Conservation (phyloP, 1,140 invertebrate species). For the Aphelinus atriplicis region DNA sequence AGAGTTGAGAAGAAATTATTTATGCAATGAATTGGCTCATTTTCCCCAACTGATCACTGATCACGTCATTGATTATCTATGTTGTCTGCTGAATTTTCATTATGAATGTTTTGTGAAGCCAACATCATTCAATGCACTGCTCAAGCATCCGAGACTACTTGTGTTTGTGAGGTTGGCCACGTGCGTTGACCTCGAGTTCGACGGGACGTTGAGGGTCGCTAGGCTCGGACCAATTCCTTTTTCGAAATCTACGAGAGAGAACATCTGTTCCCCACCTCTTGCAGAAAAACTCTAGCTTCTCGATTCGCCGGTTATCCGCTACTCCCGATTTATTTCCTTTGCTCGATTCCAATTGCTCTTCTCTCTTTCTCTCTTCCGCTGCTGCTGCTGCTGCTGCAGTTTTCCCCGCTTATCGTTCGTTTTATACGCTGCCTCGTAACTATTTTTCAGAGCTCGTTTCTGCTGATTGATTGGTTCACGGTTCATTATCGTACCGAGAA, state of each 20-base stretch:
- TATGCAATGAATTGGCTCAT: too few species aligned
- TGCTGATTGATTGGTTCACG: too few species aligned
- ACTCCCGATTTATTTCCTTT: slow-evolving; percentile 33
- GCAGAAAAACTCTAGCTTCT: slow-evolving; percentile 9
- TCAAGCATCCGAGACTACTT: too few species aligned
- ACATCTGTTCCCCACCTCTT: slow-evolving; percentile 38
- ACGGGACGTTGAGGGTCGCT: slow-evolving; percentile 12
- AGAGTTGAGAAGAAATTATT: too few species aligned
- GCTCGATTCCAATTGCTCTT: slow-evolving; percentile 29
- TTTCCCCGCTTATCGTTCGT: slow-evolving; percentile 39
- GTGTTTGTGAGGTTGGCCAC: too few species aligned
- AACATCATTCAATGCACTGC: too few species aligned
- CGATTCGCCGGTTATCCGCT: slow-evolving; percentile 18
- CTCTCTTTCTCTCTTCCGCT: slow-evolving; percentile 7
- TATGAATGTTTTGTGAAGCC: too few species aligned
- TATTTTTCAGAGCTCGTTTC: too few species aligned
- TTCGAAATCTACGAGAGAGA: slow-evolving; percentile 39
- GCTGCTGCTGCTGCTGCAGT: slow-evolving; percentile 12
- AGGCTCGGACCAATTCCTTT: slow-evolving; percentile 6
- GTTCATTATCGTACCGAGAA: too few species aligned
- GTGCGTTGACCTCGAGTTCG: background rate
- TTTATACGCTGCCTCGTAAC: background rate
- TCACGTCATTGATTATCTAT: too few species aligned
- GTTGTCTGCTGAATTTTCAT: too few species aligned
- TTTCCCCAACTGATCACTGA: too few species aligned